These are phyloP conservation scores for Spodoptera littoralis DNA, from an alignment of 2,888 invertebrate genomes.

Conservation along the genomic window DNA sequence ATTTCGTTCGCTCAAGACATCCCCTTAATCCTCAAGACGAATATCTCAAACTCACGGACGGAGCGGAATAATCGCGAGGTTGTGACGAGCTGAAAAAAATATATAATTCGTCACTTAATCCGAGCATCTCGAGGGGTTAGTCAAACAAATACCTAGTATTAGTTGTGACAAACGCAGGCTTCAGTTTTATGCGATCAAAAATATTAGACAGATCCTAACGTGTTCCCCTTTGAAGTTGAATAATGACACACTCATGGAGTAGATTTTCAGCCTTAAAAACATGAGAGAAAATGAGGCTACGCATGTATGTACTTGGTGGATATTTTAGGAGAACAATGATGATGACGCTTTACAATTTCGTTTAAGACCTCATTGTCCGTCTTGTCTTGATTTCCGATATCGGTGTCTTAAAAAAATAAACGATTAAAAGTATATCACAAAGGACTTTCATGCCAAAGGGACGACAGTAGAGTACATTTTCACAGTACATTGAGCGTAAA, in stretches of 20 bases:
- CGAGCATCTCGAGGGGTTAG: conserved; percentile 72
- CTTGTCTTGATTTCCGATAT: conserved; percentile 43
- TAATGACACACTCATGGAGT: conserved; percentile 13
- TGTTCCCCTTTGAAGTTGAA: conserved; percentile 25
- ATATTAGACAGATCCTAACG: conserved; percentile 31
- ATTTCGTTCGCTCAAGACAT: conserved; percentile 80
- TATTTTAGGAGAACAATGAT: conserved; percentile 3
- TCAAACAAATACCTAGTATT: conserved; percentile 82
- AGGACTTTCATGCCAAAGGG: conserved; percentile 51
- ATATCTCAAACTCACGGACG: conserved; percentile 86
- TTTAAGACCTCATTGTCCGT: conserved; percentile 18
- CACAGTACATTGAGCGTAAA: conserved; percentile 73
- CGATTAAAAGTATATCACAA: conserved; percentile 62
- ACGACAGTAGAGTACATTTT: conserved; percentile 66
- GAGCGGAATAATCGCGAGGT: conserved; percentile 82
- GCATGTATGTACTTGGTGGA: background rate
- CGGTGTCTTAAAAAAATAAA: conserved; percentile 54
- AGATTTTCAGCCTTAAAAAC: conserved; percentile 17
- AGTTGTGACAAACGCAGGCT: conserved; percentile 73
- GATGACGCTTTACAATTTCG: conserved; percentile 22
- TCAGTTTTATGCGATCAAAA: conserved; percentile 53
- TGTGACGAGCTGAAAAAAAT: conserved; percentile 81
- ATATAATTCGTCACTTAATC: conserved; percentile 87
- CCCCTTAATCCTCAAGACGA: conserved; percentile 86
- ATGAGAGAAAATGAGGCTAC: conserved; percentile 2